Percentiles rank a stretch among this genome's conserved stretches.
Conservation (phyloP, 2,797 vertebrate species). For the Tapera naevia region DNA sequence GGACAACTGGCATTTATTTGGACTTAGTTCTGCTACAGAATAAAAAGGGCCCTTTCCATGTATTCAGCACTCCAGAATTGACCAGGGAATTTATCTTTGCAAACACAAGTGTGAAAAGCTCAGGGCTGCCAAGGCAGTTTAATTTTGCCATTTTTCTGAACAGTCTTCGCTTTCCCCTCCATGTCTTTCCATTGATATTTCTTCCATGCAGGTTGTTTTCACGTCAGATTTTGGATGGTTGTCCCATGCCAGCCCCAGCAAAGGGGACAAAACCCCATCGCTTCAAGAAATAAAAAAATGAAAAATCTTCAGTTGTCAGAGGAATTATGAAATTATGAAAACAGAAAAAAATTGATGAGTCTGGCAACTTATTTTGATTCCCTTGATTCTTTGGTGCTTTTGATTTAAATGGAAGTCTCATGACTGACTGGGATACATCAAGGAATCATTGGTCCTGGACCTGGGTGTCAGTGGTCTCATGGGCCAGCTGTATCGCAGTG, state of each 20-base stretch:
- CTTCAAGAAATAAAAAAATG: background rate
- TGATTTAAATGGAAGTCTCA: background rate
- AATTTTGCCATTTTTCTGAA: background rate
- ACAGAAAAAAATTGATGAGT: background rate
- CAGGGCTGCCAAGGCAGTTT: background rate
- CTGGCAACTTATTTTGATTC: background rate
- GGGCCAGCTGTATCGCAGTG: background rate
- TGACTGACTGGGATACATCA: background rate
- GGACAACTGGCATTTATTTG: background rate
- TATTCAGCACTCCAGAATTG: background rate
- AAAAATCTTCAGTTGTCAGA: background rate
- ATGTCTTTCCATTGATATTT: background rate
- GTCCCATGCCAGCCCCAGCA: background rate
- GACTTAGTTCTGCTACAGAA: background rate
- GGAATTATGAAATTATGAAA: background rate
- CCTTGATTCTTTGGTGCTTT: background rate
- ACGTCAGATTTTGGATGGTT: background rate
- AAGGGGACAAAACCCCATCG: background rate
- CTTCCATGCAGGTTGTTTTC: background rate
- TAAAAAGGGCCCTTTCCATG: background rate
- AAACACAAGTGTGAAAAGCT: background rate
- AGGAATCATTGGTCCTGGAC: background rate
- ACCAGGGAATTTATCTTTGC: background rate
- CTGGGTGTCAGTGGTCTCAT: background rate
- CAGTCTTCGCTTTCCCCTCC: background rate